These are phyloP conservation scores for Eulimnadia texana DNA, from an alignment of 1,140 invertebrate genomes.

Conservation along the genomic window DNA sequence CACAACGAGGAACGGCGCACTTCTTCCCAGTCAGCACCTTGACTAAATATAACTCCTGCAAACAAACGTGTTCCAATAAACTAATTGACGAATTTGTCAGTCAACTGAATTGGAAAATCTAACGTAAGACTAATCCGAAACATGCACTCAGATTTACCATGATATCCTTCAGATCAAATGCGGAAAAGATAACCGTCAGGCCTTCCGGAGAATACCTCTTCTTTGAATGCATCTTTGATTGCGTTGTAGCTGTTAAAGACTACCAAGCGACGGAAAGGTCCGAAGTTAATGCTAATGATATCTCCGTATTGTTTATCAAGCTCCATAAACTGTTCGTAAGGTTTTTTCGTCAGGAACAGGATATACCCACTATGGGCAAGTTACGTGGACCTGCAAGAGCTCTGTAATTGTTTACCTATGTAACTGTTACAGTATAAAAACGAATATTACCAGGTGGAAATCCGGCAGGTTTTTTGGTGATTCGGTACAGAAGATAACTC, in stretches of 20 bases:
- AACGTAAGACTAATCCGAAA: not conserved
- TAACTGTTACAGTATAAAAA: not conserved
- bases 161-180: not conserved
- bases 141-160: not conserved
- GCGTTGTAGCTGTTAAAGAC: constrained; percentile 10
- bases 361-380: not conserved
- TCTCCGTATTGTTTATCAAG: constrained; percentile 16
- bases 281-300: constrained; percentile 7
- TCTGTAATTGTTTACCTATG: not conserved
- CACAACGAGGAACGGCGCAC: constrained; percentile 51
- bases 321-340: constrained; percentile 3
- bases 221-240: constrained; percentile 15
- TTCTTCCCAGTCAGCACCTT: constrained; percentile 45
- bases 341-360: not conserved
- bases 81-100: not conserved
- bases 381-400: not conserved
- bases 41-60: not conserved
- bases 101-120: not conserved
- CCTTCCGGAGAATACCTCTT: constrained; percentile 14
- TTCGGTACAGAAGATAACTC: too few relatives aligned
- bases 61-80: not conserved
- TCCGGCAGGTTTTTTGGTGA: not conserved
- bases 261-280: constrained; percentile 9
- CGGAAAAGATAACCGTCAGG: not conserved
- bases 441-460: not conserved